These are phyloP conservation scores for Rhynchonycteris naso DNA, from an alignment of 2,797 vertebrate species.

Conservation along the genomic window DNA sequence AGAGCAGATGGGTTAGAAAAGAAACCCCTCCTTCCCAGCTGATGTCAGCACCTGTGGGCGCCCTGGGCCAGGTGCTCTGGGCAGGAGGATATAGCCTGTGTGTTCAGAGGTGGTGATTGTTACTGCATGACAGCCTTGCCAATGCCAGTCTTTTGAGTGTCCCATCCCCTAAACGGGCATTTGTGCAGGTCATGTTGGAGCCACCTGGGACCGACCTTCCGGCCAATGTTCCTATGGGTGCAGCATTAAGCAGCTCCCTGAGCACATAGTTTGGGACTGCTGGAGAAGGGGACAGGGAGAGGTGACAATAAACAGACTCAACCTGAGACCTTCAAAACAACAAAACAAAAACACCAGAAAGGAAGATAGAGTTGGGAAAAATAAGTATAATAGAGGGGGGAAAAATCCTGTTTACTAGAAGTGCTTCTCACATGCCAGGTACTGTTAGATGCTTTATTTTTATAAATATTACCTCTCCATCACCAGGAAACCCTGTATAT, in stretches of 20 bases:
- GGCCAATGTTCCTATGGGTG: too few relatives aligned
- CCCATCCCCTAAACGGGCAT: neutral
- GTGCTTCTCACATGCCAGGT: neutral
- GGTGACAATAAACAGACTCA: neutral
- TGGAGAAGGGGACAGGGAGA: neutral
- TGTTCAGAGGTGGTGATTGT: neutral
- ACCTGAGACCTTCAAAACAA: neutral
- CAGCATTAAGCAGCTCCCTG: neutral
- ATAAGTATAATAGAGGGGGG: neutral
- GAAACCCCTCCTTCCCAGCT: neutral
- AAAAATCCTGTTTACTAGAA: neutral
- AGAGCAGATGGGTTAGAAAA: neutral
- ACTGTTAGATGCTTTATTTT: neutral
- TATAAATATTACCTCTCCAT: neutral
- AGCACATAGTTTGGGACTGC: neutral
- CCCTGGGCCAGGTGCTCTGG: neutral
- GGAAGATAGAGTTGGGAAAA: neutral
- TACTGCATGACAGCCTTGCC: neutral
- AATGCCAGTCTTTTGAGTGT: neutral
- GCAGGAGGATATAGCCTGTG: neutral
- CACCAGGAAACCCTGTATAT: neutral
- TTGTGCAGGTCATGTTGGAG: neutral
- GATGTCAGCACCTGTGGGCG: neutral
- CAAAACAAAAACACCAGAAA: neutral
- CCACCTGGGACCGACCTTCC: neutral